Evolutionary conservation across 1,140 invertebrate species (phyloP), one percentile per base, ranked within the genome.

Genomic region (Brevipalpus yothersi): DNA sequence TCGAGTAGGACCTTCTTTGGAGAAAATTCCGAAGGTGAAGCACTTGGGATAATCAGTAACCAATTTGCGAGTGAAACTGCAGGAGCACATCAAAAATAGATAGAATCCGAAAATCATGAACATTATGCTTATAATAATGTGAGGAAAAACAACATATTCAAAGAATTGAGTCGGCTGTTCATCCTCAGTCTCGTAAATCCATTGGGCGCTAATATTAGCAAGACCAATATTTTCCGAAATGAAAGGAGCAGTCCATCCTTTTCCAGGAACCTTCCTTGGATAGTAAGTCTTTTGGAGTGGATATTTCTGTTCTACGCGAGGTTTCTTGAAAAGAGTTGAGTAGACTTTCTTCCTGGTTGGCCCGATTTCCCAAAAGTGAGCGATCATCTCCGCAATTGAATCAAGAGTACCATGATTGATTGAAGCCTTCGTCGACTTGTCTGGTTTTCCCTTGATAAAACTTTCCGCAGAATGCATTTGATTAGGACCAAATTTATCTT

Each of bases 371-470:
- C 75, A 65, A 0, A 67, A 64, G 68, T 83, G 70, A 5, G 79
- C 77, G 58, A 85, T 66, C 12, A 82, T 80, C 71, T 86, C 72
- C 43, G 92, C 76, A 1, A 80, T 76, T 1, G 84, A 86, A 65
- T 86, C 79, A 80, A 83, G 88, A 15, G 86, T 91, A 19, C 79
- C 86, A 68, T 78, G 82, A 71, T 89, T 80, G 21, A 68, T 55
- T 41, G 54, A 62, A 31, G 13, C 7, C 4, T 40, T 47, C 11
- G 54, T 2, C 5, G 31, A 31, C 3, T 11, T 42, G 42, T 49
- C 15, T 12, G 19, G 10, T 23, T 55, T 56, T 17, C 9, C 12
- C 2, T 39, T 41, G 13, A 64, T 15, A 51, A 53, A 61, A 41
- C 31, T 56, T 17, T 64, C 63, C 1, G 62, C 60, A 12, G 42